Evolutionary conservation across 1,140 invertebrate genomes (phyloP).

Genomic region (Pygmarrhopalites habei): DNA sequence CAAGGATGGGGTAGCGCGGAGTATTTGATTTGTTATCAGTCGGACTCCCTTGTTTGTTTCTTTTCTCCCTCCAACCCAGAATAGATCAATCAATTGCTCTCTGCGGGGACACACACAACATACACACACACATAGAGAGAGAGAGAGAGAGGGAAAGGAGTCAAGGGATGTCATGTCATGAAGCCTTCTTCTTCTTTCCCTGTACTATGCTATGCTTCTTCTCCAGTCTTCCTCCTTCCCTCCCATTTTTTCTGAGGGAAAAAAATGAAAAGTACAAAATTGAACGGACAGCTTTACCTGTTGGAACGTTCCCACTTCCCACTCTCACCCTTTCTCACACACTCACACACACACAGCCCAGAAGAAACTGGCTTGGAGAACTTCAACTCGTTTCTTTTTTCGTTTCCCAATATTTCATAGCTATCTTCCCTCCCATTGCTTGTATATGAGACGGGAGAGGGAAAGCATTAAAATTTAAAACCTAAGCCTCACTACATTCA

Average conservation of each 20-base stretch:
- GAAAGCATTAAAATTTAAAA: too few species aligned
- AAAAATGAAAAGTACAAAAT: conserved; percentile 1
- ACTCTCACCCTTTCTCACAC: too few species aligned
- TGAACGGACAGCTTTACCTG: conserved; percentile 3
- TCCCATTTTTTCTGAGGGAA: background rate
- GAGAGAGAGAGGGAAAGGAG: background rate
- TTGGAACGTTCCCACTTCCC: background rate
- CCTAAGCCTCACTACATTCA: too few species aligned
- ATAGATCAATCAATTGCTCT: conserved; percentile 26
- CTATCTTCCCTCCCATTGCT: too few species aligned
- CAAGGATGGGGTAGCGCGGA: background rate
- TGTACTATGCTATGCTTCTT: background rate
- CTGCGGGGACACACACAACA: conserved; percentile 4
- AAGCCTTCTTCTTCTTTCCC: too few species aligned
- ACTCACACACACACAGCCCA: too few species aligned
- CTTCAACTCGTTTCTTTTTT: too few species aligned
- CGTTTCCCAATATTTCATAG: too few species aligned
- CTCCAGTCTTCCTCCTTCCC: background rate
- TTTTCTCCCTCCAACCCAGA: conserved; percentile 5
- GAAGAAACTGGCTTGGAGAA: too few species aligned
- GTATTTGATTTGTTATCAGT: conserved; percentile 21
- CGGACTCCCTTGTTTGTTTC: conserved; percentile 20
- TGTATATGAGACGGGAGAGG: too few species aligned
- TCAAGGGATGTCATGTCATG: conserved; percentile 1
- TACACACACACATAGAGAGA: background rate